Evolutionary conservation across 92 coral and sea anemone species (phyloP).

Genomic region (Metridium senile): DNA sequence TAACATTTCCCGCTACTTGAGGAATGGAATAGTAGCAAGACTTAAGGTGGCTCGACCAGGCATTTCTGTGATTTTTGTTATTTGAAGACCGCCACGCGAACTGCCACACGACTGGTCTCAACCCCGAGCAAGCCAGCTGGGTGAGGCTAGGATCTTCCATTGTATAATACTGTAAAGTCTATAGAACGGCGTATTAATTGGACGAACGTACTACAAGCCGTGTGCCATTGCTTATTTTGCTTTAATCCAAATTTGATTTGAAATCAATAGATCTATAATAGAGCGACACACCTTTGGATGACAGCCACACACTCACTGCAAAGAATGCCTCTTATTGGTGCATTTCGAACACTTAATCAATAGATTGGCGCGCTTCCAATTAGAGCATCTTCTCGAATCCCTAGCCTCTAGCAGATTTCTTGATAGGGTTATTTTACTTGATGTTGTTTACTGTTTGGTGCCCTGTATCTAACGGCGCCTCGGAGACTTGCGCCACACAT

Average conservation of each 20-base stretch:
- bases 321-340: conserved; percentile 1
- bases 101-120: conserved; percentile 61
- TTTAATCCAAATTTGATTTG: conserved; percentile 8
- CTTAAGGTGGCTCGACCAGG: conserved; percentile 57
- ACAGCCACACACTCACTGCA: conserved; percentile 6
- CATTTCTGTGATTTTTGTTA: conserved; percentile 35
- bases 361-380: conserved; percentile 43
- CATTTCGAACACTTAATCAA: conserved; percentile 1
- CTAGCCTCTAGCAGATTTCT: conserved; percentile 22
- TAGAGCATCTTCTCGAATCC: conserved; percentile 28
- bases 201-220: conserved; percentile 47
- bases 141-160: conserved; percentile 35
- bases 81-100: conserved; percentile 75
- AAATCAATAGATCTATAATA: conserved; percentile 13
- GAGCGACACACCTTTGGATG: neutral
- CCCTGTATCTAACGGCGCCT: conserved; percentile 16
- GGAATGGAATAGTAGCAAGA: neutral
- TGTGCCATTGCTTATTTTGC: conserved; percentile 35
- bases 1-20: too few species aligned
- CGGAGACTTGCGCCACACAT: conserved; percentile 11
- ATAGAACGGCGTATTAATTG: conserved; percentile 64
- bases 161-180: conserved; percentile 54
- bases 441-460: conserved; percentile 6
- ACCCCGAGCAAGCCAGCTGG: conserved; percentile 73
- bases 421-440: conserved; percentile 12